These are phyloP conservation scores for Phainopepla nitens DNA, from an alignment of 2,113 vertebrate species.

Conservation along the genomic window DNA sequence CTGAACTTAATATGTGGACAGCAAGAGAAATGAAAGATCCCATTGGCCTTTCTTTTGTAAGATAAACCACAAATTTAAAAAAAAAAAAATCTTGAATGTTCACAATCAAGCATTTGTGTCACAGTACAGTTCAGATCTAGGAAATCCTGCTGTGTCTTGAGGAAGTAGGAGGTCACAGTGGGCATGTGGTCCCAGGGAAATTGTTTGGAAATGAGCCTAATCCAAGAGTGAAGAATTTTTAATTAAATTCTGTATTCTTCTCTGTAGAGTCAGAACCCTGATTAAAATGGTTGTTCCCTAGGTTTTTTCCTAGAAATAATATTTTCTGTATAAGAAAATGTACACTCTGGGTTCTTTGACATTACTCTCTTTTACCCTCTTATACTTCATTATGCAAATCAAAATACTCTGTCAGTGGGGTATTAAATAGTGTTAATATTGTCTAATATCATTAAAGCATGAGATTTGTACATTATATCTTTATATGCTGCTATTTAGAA, in stretches of 20 bases:
- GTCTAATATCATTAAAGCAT: not conserved
- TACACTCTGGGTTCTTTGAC: not conserved
- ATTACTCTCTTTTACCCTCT: not conserved
- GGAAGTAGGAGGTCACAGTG: not conserved
- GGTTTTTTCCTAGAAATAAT: not conserved
- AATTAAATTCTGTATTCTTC: not conserved
- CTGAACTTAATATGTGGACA: slow-evolving; percentile 54
- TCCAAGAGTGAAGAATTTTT: not conserved
- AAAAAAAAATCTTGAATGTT: not conserved
- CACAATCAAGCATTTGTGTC: not conserved
- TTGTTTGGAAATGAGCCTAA: not conserved
- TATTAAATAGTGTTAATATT: not conserved
- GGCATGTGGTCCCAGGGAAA: not conserved
- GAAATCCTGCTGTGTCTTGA: not conserved
- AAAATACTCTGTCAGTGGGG: not conserved
- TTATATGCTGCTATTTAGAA: not conserved
- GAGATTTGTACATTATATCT: not conserved
- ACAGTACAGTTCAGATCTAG: not conserved
- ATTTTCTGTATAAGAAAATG: not conserved
- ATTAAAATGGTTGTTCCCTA: not conserved
- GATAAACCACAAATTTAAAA: not conserved
- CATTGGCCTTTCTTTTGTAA: not conserved
- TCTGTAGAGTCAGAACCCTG: not conserved
- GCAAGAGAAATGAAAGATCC: slow-evolving; percentile 25
- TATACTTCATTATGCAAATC: not conserved